Base-by-base conservation (phyloP, 2,797 vertebrate species). In the Pitangus sulphuratus region DNA sequence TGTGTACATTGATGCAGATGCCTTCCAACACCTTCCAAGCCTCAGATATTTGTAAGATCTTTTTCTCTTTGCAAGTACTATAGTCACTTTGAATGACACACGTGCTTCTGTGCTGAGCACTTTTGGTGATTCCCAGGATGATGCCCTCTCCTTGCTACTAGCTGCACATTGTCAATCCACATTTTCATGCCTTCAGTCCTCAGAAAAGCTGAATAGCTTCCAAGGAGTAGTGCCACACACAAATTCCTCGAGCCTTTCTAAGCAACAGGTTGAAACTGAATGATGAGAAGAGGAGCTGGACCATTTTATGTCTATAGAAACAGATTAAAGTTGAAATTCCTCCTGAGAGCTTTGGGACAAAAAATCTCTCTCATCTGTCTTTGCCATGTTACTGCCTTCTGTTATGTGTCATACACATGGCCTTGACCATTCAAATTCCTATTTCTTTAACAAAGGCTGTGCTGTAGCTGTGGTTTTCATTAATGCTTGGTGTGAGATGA, bases 21-120 rank as follows among this genome's bases (percentile, higher is more conserved):
- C 99, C 35, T 99, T 99, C 97, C 98, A 97, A 95, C 98, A 98
- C 95, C 98, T 99, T 21, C 97, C 97, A 2, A 99, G 97, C 80
- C 99, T 99, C 17, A 97, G 81, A 96, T 98, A 98, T 96, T 97
- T 99, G 99, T 99, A 98, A 99, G 99, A 98, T 95, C 45, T 88
- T 66, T 65, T 79, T 26, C 35, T 84, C 15, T 86, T 95, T 79
- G 22, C 13, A 81, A 83, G 33, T 83, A 16, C 40, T 37, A 3
- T 62, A n/a, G 26, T 82, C 2, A 33, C 82, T 92, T 54, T 83
- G 56, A 75, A 47, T 35, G 8, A 70, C 18, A 31, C 9, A 2
- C 15, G 8, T 30, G 25, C 70, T 74, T 87, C 53, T 74, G 40
- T 19, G 48, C 44, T 53, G 57, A 78, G 21, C 24, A n/a, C 11